A percentile compares a stretch with the other conserved stretches of the same genome.
phyloP scores from a whole-genome alignment of 2,888 invertebrate genomes.

The Eristalinus sepulchralis region DNA sequence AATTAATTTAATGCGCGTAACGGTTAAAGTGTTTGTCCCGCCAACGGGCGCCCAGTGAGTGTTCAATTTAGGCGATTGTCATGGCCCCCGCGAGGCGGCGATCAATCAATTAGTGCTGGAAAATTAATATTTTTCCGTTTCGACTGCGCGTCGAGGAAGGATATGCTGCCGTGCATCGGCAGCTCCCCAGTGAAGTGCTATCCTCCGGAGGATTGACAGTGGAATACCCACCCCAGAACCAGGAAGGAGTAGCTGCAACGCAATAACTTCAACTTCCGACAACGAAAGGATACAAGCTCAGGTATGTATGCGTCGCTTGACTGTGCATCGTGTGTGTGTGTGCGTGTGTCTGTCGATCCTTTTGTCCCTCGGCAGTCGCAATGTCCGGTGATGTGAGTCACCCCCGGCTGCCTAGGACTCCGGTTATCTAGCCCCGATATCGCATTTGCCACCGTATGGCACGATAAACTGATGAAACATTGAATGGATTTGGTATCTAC shows the following conservation, averaged over 20 bases:
- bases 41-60: slow-evolving; percentile 16
- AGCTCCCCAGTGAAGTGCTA: slow-evolving; percentile 24
- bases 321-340: background rate
- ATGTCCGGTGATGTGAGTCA: background rate
- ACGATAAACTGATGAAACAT: slow-evolving; percentile 1
- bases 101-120: slow-evolving; percentile 45
- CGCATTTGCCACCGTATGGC: slow-evolving; percentile 1
- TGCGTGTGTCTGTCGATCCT: background rate
- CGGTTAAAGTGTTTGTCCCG: slow-evolving; percentile 4
- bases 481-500: background rate
- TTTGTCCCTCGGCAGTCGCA: background rate
- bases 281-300: background rate
- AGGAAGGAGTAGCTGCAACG: background rate
- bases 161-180: background rate
- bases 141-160: background rate
- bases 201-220: slow-evolving; percentile 31
- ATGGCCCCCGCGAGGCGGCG: slow-evolving; percentile 31
- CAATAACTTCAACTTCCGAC: background rate
- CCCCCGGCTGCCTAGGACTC: background rate
- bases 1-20: slow-evolving; percentile 39
- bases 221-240: background rate
- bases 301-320: slow-evolving; percentile 7
- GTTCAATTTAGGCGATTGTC: slow-evolving; percentile 15
- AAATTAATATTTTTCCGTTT: slow-evolving; percentile 13
- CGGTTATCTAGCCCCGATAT: background rate